Evolutionary conservation across 2,797 vertebrate genomes (phyloP).

Genomic region (Enteromius viviparus): DNA sequence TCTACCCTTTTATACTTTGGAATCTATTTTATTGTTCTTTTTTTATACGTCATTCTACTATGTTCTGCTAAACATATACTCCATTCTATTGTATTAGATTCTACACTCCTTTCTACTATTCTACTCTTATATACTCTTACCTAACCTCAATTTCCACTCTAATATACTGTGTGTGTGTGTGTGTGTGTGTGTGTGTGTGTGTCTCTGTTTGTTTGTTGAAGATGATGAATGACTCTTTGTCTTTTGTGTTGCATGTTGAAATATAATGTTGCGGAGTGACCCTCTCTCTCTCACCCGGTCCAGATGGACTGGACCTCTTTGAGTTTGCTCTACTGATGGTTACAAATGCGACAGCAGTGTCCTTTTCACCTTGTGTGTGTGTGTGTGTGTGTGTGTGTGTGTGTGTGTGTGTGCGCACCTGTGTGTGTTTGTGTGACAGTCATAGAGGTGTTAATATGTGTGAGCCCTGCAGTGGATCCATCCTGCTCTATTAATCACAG

Average conservation of each 20-base stretch:
- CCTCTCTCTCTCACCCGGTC: background rate
- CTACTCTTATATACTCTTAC: background rate
- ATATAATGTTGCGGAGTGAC: background rate
- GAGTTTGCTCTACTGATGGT: slow-evolving; percentile 21
- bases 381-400: slow-evolving; percentile 8
- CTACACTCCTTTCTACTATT: background rate
- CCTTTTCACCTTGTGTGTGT: background rate
- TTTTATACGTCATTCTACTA: background rate
- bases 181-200: background rate
- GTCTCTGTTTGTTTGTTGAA: background rate
- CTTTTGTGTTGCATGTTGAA: background rate
- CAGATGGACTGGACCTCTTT: slow-evolving; percentile 25
- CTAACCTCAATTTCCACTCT: background rate
- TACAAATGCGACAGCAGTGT: slow-evolving; percentile 17
- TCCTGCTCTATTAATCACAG: slow-evolving; percentile 29
- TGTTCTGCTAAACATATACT: background rate
- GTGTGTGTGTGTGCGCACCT: background rate
- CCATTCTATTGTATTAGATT: background rate
- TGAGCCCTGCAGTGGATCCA: slow-evolving; percentile 20
- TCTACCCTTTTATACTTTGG: background rate
- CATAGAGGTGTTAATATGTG: slow-evolving; percentile 23
- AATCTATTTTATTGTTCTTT: background rate
- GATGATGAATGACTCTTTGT: background rate
- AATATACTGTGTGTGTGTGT: background rate
- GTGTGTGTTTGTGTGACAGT: slow-evolving; percentile 1